Percentiles rank a stretch among this genome's conserved stretches.
Conservation (phyloP, 2,888 invertebrate species). For the Pseudococcus viburni region DNA sequence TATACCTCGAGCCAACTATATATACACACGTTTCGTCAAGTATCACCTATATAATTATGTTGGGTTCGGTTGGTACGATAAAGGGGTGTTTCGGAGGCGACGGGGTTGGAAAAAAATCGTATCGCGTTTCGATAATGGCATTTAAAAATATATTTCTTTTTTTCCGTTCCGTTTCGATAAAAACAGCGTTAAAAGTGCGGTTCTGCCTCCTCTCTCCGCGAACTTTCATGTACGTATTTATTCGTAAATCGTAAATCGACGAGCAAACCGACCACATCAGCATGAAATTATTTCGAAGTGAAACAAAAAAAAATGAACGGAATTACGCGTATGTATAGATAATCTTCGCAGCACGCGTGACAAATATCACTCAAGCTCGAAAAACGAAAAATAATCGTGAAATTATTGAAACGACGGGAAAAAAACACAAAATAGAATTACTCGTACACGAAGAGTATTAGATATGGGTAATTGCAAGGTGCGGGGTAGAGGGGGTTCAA, state of each 20-base stretch:
- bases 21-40: constrained; percentile 52
- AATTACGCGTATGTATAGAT: background rate
- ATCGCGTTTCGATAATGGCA: constrained; percentile 55
- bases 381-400: background rate
- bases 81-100: background rate
- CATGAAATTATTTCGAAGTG: constrained; percentile 12
- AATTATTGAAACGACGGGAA: background rate
- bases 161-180: constrained; percentile 1
- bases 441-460: background rate
- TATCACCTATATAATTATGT: constrained; percentile 55
- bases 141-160: constrained; percentile 52
- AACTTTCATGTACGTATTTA: background rate
- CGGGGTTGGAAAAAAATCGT: constrained; percentile 24
- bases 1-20: background rate
- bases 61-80: background rate
- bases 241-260: constrained; percentile 2
- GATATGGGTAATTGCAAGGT: background rate
- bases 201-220: background rate
- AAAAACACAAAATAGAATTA: background rate
- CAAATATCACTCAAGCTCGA: constrained; percentile 14
- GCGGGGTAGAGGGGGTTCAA: background rate
- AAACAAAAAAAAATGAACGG: background rate
- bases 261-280: constrained; percentile 2
- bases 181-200: background rate
- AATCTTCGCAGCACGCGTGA: constrained; percentile 9